Base-by-base conservation (phyloP, 2,113 vertebrate species). In the Australoheros scitulus region DNA sequence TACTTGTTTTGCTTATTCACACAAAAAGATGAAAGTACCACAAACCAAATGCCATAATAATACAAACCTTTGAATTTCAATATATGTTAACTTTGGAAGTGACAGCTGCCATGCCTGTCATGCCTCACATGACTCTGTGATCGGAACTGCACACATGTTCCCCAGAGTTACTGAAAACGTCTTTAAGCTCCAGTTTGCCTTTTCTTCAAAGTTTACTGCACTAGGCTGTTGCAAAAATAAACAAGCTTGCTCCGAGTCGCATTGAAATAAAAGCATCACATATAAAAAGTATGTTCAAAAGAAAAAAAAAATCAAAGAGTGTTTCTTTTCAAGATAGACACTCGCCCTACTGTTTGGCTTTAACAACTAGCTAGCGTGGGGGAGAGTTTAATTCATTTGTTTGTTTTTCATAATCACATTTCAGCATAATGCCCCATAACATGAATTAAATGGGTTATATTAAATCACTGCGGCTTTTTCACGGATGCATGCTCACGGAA, bases 231-330 rank as follows among this genome's bases (percentile, higher is more conserved):
- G 0, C 24, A 26, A 52, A 50, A 52, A 20, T 20, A 47, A 57
- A n/a, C 6, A 18, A 47, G 13, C 22, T 47, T 68, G 17, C 4
- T 68, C 22, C 22, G 1, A 68, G 41, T 47, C 15, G 15, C 22
- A 43, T 22, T 65, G 63, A 65, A 65, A 65, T 24, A 2, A 43
- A 68, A 26, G 22, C 7, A 52, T 26, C 15, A 50, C 18, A 18
- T 70, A 29, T 29, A 70, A 20, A 22, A 50, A 47, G 17, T 29
- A 18, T 50, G 9, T 2, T 64, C 8, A 14, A 41, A 14, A 43
- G 6, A 68, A 17, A 17, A 4, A 17, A 17, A 14, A 6, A 50
- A 6, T 18, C 89, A 89, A 91, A 93, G 88, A 85, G 57, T 64
- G 1, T 55, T 81, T 6, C 29, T 11, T 18, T 6, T 1, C 81